Evolutionary conservation across 2,888 invertebrate species (phyloP), one percentile per base, ranked within the genome.

Genomic region (Tridacna gigas): DNA sequence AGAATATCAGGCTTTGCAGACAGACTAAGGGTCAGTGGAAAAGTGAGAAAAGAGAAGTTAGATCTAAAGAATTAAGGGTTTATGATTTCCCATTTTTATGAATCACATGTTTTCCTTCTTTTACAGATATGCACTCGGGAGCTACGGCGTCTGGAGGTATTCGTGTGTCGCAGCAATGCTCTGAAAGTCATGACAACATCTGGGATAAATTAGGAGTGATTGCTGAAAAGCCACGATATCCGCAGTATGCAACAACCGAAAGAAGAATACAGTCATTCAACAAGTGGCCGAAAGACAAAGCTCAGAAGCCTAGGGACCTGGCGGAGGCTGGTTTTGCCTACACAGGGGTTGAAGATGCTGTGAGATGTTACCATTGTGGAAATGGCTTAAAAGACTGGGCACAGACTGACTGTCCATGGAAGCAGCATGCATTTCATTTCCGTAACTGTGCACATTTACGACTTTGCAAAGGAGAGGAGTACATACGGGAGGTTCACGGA

Each of bases 301-400:
- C 12, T 18, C 77, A 56, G 45, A 25, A 37, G 26, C 56, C 71
- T 2, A 13, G 60, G 0, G 56, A 25, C 9, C 45, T 77, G 28
- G 77, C 77, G 11, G 77, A 77, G 45, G 77, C 77, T 47, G 77
- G 77, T 3, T 77, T 77, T 47, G 69, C 47, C 11, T 77, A 77
- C 45, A 77, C 77, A 13, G 77, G 77, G 11, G 67, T 45, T 0
- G 71, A n/a, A n/a, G 77, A 77, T n/a, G 69, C 77, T 1, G 77
- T 77, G 1, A 26, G 77, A 9, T 77, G 77, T 61, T 77, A 60
- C 60, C 26, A 60, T 45, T 77, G 77, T 69, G 77, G 71, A 9
- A 47, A 47, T 22, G 77, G 60, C 20, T 37, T 77, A n/a, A 9
- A 28, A 7, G 12, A 61, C 22, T 77, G 77, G 77, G 67, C n/a